Conservation (phyloP, 2,113 vertebrate species). For the Poeciliopsis turrubarensis region DNA sequence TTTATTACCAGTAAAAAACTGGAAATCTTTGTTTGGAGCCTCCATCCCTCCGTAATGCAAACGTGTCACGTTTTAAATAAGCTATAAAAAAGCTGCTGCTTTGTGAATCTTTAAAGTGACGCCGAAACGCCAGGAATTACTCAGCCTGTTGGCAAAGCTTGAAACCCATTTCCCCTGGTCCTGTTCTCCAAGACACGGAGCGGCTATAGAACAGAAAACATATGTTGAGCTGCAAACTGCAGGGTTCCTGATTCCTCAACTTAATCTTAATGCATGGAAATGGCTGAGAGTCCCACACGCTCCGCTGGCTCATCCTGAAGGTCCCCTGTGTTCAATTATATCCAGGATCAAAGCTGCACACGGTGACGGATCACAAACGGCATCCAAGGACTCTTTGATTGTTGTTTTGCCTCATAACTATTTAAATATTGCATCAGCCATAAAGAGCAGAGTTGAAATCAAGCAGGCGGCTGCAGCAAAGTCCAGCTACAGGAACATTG, state of each 20-base stretch:
- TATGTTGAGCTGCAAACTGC: neutral
- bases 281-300: neutral
- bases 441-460: neutral
- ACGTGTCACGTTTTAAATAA: neutral
- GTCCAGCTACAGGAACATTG: neutral
- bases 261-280: constrained; percentile 16
- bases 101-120: constrained; percentile 13
- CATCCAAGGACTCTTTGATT: constrained; percentile 14
- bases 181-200: neutral
- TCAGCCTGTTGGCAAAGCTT: constrained; percentile 5
- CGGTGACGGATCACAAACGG: constrained; percentile 8
- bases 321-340: constrained; percentile 27
- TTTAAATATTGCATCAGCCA: constrained; percentile 11
- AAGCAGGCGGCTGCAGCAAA: too few relatives aligned
- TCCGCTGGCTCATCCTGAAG: constrained; percentile 17
- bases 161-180: neutral
- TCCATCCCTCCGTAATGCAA: too few relatives aligned
- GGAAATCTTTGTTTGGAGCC: too few relatives aligned
- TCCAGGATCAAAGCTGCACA: constrained; percentile 32
- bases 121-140: neutral
- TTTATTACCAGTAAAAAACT: too few relatives aligned
- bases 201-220: neutral
- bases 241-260: constrained; percentile 14
- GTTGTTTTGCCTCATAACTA: constrained; percentile 12
- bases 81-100: neutral